Evolutionary conservation across 2,113 vertebrate genomes (phyloP).

Genomic region (Vulpes vulpes): DNA sequence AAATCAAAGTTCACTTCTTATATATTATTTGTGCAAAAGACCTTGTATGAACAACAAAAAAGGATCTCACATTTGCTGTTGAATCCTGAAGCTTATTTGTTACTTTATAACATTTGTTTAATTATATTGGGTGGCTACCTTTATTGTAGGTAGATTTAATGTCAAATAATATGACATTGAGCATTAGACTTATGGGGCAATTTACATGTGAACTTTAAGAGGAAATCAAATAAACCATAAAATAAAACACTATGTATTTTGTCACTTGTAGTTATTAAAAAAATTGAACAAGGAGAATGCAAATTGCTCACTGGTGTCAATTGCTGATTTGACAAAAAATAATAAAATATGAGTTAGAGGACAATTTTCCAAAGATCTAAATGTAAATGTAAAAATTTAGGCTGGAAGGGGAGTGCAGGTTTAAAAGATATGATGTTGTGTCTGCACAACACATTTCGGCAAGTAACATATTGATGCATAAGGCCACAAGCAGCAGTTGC

Average conservation of each 20-base stretch:
- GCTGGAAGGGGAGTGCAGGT: background rate
- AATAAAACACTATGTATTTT: constrained; percentile 49
- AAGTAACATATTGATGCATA: background rate
- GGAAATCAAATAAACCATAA: constrained; percentile 47
- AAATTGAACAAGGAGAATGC: constrained; percentile 68
- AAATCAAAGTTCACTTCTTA: background rate
- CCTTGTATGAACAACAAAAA: background rate
- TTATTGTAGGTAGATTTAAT: constrained; percentile 47
- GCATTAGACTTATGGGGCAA: constrained; percentile 74
- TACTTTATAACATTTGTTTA: background rate
- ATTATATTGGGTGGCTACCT: background rate
- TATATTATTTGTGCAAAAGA: background rate
- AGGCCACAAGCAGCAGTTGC: background rate
- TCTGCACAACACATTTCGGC: background rate
- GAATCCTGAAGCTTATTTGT: constrained; percentile 1
- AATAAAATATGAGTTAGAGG: background rate
- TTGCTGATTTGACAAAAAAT: background rate
- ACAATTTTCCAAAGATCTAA: background rate
- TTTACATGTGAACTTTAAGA: constrained; percentile 77
- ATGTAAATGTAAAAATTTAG: constrained; percentile 35
- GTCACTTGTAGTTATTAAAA: constrained; percentile 74
- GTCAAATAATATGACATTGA: constrained; percentile 48
- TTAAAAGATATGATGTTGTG: background rate
- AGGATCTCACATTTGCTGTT: background rate
- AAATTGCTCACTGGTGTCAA: constrained; percentile 61